These are phyloP conservation scores for Falco columbarius DNA, from an alignment of 2,797 vertebrate species.

Conservation along the genomic window DNA sequence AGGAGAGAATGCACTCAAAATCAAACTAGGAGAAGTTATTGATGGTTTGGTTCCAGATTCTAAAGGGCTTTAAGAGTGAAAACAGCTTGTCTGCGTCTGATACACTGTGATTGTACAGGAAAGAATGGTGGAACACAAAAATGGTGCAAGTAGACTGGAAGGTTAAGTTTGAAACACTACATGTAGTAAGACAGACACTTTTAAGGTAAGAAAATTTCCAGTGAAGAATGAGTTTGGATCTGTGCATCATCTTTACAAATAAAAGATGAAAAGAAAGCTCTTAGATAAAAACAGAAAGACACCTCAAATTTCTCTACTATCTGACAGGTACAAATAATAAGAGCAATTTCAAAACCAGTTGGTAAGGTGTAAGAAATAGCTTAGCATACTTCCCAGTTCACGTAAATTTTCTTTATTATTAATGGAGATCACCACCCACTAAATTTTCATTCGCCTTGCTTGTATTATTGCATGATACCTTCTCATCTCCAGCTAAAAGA, in stretches of 20 bases:
- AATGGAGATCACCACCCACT: background rate
- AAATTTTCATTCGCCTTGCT: background rate
- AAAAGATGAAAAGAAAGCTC: background rate
- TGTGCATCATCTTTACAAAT: background rate
- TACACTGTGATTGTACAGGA: background rate
- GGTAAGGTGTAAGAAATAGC: background rate
- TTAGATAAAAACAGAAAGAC: background rate
- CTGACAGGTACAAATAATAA: background rate
- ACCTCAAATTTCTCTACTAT: background rate
- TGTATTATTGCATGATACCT: background rate
- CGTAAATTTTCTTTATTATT: background rate
- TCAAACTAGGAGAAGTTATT: background rate
- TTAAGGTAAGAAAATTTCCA: background rate
- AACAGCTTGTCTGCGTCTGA: background rate
- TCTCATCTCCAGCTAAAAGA: background rate
- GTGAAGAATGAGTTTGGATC: background rate
- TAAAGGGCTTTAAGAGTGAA: background rate
- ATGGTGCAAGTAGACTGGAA: background rate
- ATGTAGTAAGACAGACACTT: fast-evolving
- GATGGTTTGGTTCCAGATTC: background rate
- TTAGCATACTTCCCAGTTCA: background rate
- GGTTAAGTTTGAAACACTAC: background rate
- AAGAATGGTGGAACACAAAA: background rate
- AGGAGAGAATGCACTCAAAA: background rate
- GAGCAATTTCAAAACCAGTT: background rate